A percentile compares a stretch with the other conserved stretches of the same genome.
phyloP scores from a whole-genome alignment of 2,888 invertebrate species.

The Polietes domitor region DNA sequence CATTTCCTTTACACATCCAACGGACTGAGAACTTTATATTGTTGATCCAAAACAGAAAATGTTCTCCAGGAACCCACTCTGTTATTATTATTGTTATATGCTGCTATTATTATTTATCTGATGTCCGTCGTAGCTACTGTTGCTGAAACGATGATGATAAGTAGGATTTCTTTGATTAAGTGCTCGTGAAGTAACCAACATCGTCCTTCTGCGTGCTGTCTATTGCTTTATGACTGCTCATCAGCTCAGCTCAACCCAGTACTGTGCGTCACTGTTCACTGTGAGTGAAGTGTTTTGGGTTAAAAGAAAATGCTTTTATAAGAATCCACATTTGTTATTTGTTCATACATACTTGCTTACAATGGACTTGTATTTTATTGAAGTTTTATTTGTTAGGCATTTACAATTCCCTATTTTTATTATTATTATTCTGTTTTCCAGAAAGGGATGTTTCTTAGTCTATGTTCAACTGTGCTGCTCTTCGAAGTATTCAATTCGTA shows the following conservation, averaged over 20 bases:
- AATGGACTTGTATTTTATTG: background rate
- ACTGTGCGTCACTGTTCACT: too few relatives aligned
- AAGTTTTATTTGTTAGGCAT: constrained; percentile 2
- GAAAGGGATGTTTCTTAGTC: background rate
- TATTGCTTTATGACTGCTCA: background rate
- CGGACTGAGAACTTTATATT: background rate
- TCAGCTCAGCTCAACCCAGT: background rate
- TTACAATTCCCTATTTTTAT: background rate
- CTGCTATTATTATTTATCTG: constrained; percentile 1
- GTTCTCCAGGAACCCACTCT: background rate
- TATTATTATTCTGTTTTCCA: background rate
- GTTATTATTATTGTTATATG: background rate
- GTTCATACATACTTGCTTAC: background rate
- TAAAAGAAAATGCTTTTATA: background rate
- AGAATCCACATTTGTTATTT: background rate
- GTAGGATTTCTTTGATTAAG: constrained; percentile 10
- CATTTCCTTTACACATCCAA: background rate
- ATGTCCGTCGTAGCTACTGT: background rate
- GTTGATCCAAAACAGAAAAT: background rate
- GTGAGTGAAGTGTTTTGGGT: background rate
- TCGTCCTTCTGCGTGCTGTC: background rate
- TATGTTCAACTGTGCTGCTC: background rate
- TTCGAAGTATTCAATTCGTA: background rate
- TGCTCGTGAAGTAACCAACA: background rate
- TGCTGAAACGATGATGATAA: background rate